phyloP scores from a whole-genome alignment of 2,797 vertebrate genomes.

The Moxostoma hubbsi region DNA sequence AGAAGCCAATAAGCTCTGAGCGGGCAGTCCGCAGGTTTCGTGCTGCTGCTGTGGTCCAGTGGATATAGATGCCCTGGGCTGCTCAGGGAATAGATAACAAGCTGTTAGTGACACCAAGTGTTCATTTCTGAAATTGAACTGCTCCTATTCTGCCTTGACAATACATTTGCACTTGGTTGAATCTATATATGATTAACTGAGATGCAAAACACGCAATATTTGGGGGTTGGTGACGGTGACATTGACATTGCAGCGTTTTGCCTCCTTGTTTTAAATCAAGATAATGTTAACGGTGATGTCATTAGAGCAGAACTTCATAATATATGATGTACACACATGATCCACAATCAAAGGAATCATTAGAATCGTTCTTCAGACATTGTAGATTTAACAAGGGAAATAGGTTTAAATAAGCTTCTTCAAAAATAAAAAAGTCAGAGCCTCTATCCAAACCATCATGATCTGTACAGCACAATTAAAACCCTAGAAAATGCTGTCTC shows the following conservation, averaged over 20 bases:
- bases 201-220: no score
- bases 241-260: no score
- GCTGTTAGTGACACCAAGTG: slow-evolving; percentile 49
- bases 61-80: slow-evolving; percentile 57
- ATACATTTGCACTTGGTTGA: no score
- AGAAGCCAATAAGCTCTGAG: slow-evolving; percentile 88
- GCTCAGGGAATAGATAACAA: slow-evolving; percentile 34
- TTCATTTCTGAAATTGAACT: background rate
- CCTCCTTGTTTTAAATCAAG: no score
- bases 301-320: no score
- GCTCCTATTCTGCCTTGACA: background rate
- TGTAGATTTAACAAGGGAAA: no score
- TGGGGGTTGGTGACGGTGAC: no score
- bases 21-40: slow-evolving; percentile 79
- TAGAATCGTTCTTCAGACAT: no score
- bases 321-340: no score
- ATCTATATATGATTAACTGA: no score
- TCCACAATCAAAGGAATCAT: no score
- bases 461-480: background rate
- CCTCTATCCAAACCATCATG: background rate
- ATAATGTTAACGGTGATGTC: no score
- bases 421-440: background rate
- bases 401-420: slow-evolving; percentile 47
- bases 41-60: slow-evolving; percentile 65
- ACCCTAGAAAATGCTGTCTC: background rate